phyloP scores from a whole-genome alignment of 1,140 invertebrate genomes.

The Artemia franciscana region DNA sequence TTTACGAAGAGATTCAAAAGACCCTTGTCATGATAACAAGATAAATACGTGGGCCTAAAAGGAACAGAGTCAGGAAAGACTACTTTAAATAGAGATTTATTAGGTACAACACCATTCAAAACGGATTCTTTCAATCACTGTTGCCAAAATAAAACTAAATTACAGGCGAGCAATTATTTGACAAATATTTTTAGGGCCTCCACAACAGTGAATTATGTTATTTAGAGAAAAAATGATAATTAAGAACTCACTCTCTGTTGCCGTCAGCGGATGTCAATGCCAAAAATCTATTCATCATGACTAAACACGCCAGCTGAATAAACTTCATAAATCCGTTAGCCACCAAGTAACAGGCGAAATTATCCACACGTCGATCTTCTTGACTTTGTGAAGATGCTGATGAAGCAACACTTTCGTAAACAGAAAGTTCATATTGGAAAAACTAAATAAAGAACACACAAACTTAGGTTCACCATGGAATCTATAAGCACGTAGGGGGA shows the following conservation, averaged over 20 bases:
- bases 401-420: background rate
- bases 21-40: too few species aligned
- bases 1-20: too few species aligned
- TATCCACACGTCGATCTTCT: background rate
- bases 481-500: background rate
- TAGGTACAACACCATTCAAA: too few species aligned
- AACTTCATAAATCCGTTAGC: background rate
- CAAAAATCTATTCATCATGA: background rate
- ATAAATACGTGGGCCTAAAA: too few species aligned
- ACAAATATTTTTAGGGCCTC: background rate
- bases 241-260: background rate
- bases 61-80: too few species aligned
- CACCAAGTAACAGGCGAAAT: background rate
- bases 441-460: background rate
- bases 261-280: background rate
- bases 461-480: background rate
- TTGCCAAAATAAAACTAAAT: background rate
- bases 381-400: background rate
- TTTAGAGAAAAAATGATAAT: background rate
- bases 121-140: background rate
- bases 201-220: background rate
- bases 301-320: background rate
- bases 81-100: too few species aligned
- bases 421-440: background rate
- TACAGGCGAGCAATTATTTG: background rate